These are phyloP conservation scores for Paradoxurus hermaphroditus DNA, from an alignment of 2,113 vertebrate species.

Conservation along the genomic window DNA sequence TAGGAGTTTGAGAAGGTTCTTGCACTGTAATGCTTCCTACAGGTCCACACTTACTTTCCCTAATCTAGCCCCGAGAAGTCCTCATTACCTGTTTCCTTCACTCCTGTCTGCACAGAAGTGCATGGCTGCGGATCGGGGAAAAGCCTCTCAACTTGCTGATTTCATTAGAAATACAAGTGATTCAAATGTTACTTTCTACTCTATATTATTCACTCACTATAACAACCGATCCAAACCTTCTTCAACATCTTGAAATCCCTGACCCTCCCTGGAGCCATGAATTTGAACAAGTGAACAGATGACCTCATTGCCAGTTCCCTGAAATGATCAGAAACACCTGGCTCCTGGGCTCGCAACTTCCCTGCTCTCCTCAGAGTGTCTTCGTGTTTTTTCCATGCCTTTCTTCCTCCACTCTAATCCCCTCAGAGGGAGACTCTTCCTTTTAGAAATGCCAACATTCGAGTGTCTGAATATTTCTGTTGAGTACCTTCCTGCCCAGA, in stretches of 20 bases:
- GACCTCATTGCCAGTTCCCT: conserved; percentile 27
- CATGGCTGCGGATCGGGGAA: neutral
- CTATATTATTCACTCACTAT: conserved; percentile 46
- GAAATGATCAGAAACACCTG: conserved; percentile 9
- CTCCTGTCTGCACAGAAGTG: neutral
- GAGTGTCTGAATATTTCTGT: neutral
- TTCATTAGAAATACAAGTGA: conserved; percentile 38
- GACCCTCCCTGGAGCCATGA: neutral
- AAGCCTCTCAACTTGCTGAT: neutral
- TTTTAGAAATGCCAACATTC: neutral
- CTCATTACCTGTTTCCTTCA: neutral
- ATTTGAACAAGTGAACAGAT: conserved; percentile 48
- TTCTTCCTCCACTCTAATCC: neutral
- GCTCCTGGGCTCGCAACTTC: neutral
- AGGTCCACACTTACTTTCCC: neutral
- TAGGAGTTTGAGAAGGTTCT: neutral
- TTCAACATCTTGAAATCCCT: conserved; percentile 17
- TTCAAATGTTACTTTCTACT: conserved; percentile 1
- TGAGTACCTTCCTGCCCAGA: neutral
- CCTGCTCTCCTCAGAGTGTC: neutral
- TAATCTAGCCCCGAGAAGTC: neutral
- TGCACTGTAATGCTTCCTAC: neutral
- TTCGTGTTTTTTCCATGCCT: neutral
- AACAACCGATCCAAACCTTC: conserved; percentile 46
- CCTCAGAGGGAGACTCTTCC: neutral